Conservation (phyloP, 2,797 vertebrate genomes). For the Falco peregrinus region DNA sequence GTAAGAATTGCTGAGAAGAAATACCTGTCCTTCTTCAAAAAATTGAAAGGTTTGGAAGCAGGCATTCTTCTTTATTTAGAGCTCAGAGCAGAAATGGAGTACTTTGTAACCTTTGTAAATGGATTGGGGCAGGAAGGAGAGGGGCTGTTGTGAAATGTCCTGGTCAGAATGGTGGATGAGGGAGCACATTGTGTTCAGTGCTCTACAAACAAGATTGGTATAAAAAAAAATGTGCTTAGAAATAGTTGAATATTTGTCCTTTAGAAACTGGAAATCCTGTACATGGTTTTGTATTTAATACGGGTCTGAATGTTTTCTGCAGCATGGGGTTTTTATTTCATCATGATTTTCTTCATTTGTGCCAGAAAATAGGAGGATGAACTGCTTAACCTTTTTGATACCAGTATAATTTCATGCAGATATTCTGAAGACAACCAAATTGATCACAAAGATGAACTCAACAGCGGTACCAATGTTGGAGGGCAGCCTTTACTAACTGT, state of each 20-base stretch:
- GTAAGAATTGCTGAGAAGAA: conserved; percentile 15
- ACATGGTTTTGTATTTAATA: not conserved
- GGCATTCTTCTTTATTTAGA: not conserved
- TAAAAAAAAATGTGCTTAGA: not conserved
- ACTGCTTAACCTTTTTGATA: not conserved
- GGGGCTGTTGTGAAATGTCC: not conserved
- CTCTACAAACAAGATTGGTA: not conserved
- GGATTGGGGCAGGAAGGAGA: too few relatives aligned
- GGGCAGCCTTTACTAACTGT: conserved; percentile 44
- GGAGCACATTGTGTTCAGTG: not conserved
- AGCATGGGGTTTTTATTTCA: not conserved
- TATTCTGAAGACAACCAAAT: conserved; percentile 61
- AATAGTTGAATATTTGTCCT: not conserved
- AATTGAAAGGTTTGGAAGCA: not conserved
- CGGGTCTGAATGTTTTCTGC: not conserved
- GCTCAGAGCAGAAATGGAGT: not conserved
- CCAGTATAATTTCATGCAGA: conserved; percentile 34
- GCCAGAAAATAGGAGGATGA: not conserved
- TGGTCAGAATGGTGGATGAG: not conserved
- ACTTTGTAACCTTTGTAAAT: not conserved
- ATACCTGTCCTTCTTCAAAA: conserved; percentile 2
- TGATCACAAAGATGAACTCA: conserved; percentile 63
- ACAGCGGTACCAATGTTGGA: conserved; percentile 23
- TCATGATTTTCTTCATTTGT: not conserved
- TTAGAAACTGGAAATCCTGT: not conserved